Base-by-base conservation (phyloP, 2,888 invertebrate species). In the Himalopsyche kuldschensis region DNA sequence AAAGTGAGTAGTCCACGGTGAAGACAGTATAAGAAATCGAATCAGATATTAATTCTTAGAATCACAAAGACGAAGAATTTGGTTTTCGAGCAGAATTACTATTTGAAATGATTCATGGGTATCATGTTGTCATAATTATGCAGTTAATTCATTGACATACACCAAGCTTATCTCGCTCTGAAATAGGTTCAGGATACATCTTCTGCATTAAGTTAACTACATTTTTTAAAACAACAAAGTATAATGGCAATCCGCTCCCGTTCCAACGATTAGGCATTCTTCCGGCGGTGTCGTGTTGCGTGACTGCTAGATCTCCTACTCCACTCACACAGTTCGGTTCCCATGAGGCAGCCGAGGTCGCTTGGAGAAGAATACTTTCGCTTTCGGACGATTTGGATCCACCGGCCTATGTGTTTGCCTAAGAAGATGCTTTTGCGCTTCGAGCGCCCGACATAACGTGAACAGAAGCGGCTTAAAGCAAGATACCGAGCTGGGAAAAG, bases 331-430 rank as follows among this genome's bases (percentile, higher is more conserved):
- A 69, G 69, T 27, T 69, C 69, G 69, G 82, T 84, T 84, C 84
- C 84, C 84, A 84, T 82, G 63, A 63, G 82, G 55, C 81, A 75
- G 46, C 78, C 84, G 84, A 84, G 84, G 84, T 84, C 84, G 83
- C 32, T 24, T 6, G 30, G 78, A 80, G 84, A 84, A 46, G 82
- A 84, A 79, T 84, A 85, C 85, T 85, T 85, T 85, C 85, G 84
- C 84, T 85, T 82, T 85, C 84, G 78, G 35, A 47, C 81, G 47
- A 69, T 31, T 78, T 63, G 41, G 41, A 78, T 82, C 78, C 69
- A 30, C 69, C 69, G 69, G 24, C 69, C 24, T 27, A 69, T 69
- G 55, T 27, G 27, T 27, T 27, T 24, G 69, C 69, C 20, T n/a
- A 20, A 55, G 55, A 55, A 24, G 69, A 69, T 69, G 24, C 69